Percentiles rank a stretch among this genome's conserved stretches.
Evolutionary conservation across 2,113 vertebrate genomes (phyloP).

Genomic region (Colius striatus): DNA sequence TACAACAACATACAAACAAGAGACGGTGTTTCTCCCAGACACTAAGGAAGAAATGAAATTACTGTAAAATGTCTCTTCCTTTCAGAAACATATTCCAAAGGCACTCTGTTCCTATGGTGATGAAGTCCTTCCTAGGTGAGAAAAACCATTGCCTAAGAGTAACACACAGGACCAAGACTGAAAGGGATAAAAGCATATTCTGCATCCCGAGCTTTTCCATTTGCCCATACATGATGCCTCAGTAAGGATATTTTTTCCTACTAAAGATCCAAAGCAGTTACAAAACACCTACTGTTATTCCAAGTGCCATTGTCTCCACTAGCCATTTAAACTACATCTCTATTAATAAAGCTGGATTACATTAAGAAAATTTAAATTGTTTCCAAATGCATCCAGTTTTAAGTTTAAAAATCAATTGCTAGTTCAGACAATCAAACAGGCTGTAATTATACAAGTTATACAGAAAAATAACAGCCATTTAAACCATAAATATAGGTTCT

Average conservation of each 20-base stretch:
- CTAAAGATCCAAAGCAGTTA: background rate
- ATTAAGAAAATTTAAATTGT: background rate
- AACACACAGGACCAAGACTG: background rate
- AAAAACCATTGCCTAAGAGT: background rate
- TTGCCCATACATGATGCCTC: fast-evolving
- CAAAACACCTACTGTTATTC: background rate
- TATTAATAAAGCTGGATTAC: background rate
- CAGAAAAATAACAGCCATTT: background rate
- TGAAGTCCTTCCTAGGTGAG: background rate
- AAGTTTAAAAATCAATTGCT: background rate
- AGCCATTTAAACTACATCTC: background rate
- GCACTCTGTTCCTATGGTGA: background rate
- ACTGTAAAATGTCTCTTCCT: background rate
- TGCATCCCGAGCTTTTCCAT: background rate
- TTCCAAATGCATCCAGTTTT: background rate
- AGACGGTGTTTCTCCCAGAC: background rate
- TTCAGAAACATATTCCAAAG: background rate
- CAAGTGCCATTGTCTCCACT: background rate
- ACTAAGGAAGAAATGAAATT: background rate
- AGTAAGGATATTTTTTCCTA: background rate
- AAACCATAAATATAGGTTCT: background rate
- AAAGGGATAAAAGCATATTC: background rate
- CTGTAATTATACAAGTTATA: background rate
- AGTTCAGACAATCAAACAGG: background rate
- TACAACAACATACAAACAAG: background rate